These are phyloP conservation scores for Drosophila cyrtoloma DNA, from an alignment of 2,888 invertebrate species.

Conservation along the genomic window DNA sequence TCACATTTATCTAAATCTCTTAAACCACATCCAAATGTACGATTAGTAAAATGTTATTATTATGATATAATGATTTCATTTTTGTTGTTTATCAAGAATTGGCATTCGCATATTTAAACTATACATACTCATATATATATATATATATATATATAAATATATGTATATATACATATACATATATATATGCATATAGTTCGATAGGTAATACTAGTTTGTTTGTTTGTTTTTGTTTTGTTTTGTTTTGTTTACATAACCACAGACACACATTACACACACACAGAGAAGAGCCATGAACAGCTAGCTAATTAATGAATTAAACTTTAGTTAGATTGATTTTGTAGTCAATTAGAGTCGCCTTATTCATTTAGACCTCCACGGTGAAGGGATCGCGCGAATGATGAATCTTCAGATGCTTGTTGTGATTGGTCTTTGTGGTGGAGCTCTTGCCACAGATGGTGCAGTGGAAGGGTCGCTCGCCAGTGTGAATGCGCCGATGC, in stretches of 20 bases:
- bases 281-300: slow-evolving; percentile 73
- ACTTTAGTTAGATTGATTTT: slow-evolving; percentile 53
- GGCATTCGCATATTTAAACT: slow-evolving; percentile 71
- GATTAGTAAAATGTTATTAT: slow-evolving; percentile 72
- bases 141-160: slow-evolving; percentile 21
- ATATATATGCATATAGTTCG: slow-evolving; percentile 49
- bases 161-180: slow-evolving; percentile 10
- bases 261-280: slow-evolving; percentile 73
- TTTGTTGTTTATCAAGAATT: slow-evolving; percentile 65
- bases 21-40: slow-evolving; percentile 76
- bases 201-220: slow-evolving; percentile 79
- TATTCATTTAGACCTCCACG: slow-evolving; percentile 87
- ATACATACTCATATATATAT: slow-evolving; percentile 29
- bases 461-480: slow-evolving; percentile 91
- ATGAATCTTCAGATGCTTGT: slow-evolving; percentile 95
- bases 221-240: slow-evolving; percentile 21
- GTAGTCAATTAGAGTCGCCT: slow-evolving; percentile 26
- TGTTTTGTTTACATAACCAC: slow-evolving; percentile 66
- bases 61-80: slow-evolving; percentile 52
- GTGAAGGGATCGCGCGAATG: slow-evolving; percentile 95
- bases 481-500: slow-evolving; percentile 94
- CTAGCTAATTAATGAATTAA: slow-evolving; percentile 70
- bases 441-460: slow-evolving; percentile 95
- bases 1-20: slow-evolving; percentile 75
- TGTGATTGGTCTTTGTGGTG: slow-evolving; percentile 95